phyloP scores from a whole-genome alignment of 2,888 invertebrate species.

The Ormyrus thymus region DNA sequence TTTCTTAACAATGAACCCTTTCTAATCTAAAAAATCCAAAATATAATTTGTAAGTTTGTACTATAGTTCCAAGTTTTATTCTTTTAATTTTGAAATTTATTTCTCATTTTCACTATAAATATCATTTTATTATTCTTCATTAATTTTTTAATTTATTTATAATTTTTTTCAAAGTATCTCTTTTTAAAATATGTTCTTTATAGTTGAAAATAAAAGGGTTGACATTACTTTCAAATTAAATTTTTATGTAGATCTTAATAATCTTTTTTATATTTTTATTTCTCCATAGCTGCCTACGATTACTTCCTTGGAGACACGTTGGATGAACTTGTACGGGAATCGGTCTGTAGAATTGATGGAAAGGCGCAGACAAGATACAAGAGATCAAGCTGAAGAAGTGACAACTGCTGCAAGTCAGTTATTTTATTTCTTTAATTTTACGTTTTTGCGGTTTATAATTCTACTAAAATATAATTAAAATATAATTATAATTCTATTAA shows the following conservation, averaged over 20 bases:
- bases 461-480: background rate
- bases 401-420: conserved; percentile 81
- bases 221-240: background rate
- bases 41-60: conserved; percentile 1
- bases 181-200: no score
- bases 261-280: conserved; percentile 32
- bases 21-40: conserved; percentile 1
- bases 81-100: background rate
- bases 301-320: conserved; percentile 86
- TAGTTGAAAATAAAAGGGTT: no score
- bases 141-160: conserved; percentile 19
- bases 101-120: background rate
- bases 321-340: conserved; percentile 83
- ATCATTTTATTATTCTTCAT: conserved; percentile 12
- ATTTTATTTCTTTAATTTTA: conserved; percentile 55
- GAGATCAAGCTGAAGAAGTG: conserved; percentile 96
- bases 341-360: conserved; percentile 86
- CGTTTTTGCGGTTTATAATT: background rate
- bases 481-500: background rate
- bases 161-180: background rate
- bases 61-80: background rate
- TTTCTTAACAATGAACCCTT: conserved; percentile 21
- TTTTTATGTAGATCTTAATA: background rate
- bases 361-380: conserved; percentile 91
- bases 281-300: conserved; percentile 81